Evolutionary conservation across 2,113 vertebrate species (phyloP).

Genomic region (Oreochromis tanganicae): DNA sequence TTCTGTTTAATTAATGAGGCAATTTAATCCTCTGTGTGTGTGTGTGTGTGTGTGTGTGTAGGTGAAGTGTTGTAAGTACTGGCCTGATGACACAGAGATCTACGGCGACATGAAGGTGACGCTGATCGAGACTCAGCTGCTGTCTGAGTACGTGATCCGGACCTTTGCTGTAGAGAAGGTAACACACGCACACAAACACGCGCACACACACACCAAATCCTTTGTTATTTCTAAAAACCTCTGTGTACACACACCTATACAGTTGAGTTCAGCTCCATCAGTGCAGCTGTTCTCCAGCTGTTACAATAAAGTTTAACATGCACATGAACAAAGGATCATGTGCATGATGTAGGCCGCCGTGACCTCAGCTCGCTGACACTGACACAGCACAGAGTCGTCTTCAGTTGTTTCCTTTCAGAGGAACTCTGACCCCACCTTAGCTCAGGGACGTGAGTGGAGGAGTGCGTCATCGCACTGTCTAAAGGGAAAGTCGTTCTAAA

Average conservation of each 20-base stretch:
- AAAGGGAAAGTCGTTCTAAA: background rate
- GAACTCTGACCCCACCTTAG: background rate
- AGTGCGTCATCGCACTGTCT: background rate
- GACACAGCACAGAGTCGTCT: background rate
- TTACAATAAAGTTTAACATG: background rate
- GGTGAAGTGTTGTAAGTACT: constrained; percentile 99
- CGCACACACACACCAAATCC: background rate
- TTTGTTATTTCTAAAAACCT: background rate
- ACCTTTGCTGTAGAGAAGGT: constrained; percentile 98
- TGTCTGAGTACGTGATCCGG: constrained; percentile 96
- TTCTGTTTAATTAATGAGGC: constrained; percentile 15
- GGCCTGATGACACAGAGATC: constrained; percentile 97
- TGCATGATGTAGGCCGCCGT: background rate
- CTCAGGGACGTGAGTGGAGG: background rate
- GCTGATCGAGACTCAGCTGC: constrained; percentile 94
- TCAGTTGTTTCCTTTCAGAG: background rate
- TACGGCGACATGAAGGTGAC: constrained; percentile 98
- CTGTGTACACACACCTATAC: background rate
- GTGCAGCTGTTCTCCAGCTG: background rate
- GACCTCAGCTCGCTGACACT: background rate
- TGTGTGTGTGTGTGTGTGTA: constrained; percentile 55
- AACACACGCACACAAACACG: background rate
- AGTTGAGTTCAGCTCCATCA: background rate
- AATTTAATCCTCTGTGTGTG: background rate
- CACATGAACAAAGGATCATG: background rate